These are phyloP conservation scores for Lophura nycthemera DNA, from an alignment of 2,113 vertebrate species.

Conservation along the genomic window DNA sequence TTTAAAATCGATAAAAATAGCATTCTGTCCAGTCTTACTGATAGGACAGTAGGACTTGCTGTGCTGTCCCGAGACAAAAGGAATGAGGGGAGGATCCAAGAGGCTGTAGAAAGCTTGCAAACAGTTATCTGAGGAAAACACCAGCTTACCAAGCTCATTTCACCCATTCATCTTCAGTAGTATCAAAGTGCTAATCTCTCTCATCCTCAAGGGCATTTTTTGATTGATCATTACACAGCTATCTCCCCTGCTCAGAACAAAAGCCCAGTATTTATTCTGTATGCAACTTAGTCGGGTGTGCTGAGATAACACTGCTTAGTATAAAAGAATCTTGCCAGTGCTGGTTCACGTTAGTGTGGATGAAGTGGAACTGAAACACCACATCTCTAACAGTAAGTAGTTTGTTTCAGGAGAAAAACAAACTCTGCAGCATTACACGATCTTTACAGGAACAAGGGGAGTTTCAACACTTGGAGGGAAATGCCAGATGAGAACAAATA, in stretches of 20 bases:
- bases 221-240: conserved; percentile 66
- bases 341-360: neutral
- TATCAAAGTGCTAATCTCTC: conserved; percentile 64
- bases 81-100: neutral
- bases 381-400: neutral
- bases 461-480: neutral
- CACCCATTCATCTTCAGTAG: conserved; percentile 59
- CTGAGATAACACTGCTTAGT: neutral
- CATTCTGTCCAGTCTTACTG: neutral
- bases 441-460: neutral
- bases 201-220: neutral
- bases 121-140: conserved; percentile 25
- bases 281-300: neutral
- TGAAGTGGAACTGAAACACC: neutral
- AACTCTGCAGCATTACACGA: neutral
- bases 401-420: neutral
- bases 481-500: neutral
- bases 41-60: neutral
- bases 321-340: neutral
- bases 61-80: neutral
- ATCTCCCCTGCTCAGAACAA: neutral
- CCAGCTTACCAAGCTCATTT: conserved; percentile 61
- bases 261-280: conserved; percentile 17
- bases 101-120: neutral
- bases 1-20: neutral